Evolutionary conservation across 2,113 vertebrate species (phyloP), one percentile per base, ranked within the genome.

Genomic region (Cisticola juncidis): DNA sequence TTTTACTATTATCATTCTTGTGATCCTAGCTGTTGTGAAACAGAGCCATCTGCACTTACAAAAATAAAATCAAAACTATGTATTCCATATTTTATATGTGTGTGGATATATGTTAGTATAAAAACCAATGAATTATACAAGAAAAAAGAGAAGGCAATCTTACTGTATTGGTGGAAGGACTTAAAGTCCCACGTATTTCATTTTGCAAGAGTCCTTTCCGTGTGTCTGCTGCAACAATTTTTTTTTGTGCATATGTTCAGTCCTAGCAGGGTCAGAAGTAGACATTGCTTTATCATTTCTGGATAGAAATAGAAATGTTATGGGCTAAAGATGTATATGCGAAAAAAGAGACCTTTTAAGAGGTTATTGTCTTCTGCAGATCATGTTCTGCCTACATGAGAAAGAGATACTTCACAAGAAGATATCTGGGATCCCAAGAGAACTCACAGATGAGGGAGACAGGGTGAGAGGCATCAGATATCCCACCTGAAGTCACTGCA

Each of bases 1-100:
- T 74, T 89, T 84, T 85, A 51, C 12, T 90, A 5, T 60, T 85
- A 71, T 50, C 40, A 76, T 88, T 92, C 58, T 56, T 85, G 23
- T 36, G 58, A 92, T 45, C 18, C n/a, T 80, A 69, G 47, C 64
- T 91, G 56, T 92, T 94, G 60, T 91, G 89, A 94, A 96, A 91
- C 64, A 92, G 44, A 94, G 25, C 36, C 78, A 90, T 50, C 57
- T 91, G 81, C 48, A 85, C 24, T 71, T 71, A 60, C 8, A 42
- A 72, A 91, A 74, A 53, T 68, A 87, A 95, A 82, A 79, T 85
- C 22, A 81, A 68, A 87, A 91, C 81, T 82, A 66, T 45, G 26
- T 61, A 65, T 69, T 77, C 88, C 25, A 44, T 36, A 48, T 87
- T 86, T 88, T 77, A 53, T 53, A 70, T 50, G 9, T 51, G 33